Evolutionary conservation across 2,113 vertebrate species (phyloP), one percentile per base, ranked within the genome.

Genomic region (Tringa solitaria): DNA sequence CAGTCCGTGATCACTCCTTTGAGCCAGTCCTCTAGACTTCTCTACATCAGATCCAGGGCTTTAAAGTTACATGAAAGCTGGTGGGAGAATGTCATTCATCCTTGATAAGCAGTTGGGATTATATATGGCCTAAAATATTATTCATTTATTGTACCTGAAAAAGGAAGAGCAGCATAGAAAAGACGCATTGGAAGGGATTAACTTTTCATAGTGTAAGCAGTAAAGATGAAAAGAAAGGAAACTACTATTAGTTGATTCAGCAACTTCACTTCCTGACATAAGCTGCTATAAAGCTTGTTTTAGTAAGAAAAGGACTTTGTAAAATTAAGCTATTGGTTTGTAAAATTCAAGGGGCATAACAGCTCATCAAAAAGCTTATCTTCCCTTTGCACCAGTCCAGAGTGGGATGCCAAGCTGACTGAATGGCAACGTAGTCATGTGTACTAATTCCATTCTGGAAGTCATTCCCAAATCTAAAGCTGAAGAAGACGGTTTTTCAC

Each of bases 191-290:
- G 72, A 75, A 75, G 43, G 83, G 92, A 95, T 96, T 93, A 89
- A 86, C 56, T 93, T 96, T 75, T 81, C 46, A 20, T 23, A 64
- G 37, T 60, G 68, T 74, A 92, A 93, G 93, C 79, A 95, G 69
- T 39, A 81, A 81, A 73, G 85, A 94, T 94, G 65, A 92, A 92
- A 94, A 95, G 79, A 93, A 96, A 93, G 46, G 43, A 72, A 92
- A 72, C 60, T 80, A 59, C 45, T 65, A 22, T 84, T 80, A 84
- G 93, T 80, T 94, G 85, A 92, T 95, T 93, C 90, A 94, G 95
- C 90, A 95, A 68, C 73, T 96, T 92, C 56, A 32, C 21, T 63
- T 51, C 39, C 45, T 53, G 35, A 19, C 6, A 3, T 84, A 92
- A 91, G 79, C 95, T 93, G 60, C 83, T 95, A 27, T 64, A 84